Evolutionary conservation across 2,888 invertebrate genomes (phyloP).

Genomic region (Tenthredo amoena): DNA sequence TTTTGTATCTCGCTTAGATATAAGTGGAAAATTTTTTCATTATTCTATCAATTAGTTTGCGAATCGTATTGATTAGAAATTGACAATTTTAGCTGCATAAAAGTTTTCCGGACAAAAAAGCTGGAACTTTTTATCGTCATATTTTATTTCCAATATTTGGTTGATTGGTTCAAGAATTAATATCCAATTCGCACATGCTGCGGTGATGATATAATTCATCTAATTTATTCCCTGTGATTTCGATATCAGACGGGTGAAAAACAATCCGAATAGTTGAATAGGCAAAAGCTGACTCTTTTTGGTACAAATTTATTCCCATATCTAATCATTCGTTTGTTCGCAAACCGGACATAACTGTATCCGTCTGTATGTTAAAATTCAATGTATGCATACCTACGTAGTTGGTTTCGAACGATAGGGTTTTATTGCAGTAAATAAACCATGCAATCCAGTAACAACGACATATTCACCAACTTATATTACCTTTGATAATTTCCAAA

Average conservation of each 20-base stretch:
- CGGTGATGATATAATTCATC: not conserved
- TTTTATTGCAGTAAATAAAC: not conserved
- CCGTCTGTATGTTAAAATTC: not conserved
- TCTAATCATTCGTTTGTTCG: slow-evolving; percentile 1
- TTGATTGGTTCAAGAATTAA: not conserved
- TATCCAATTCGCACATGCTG: not conserved
- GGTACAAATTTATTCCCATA: slow-evolving; percentile 11
- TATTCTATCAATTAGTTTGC: not conserved
- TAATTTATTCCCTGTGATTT: not conserved
- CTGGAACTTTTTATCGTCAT: not conserved
- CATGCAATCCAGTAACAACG: not conserved
- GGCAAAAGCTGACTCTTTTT: not conserved
- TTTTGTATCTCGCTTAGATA: not conserved
- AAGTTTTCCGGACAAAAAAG: not conserved
- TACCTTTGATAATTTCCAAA: not conserved
- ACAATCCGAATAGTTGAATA: not conserved
- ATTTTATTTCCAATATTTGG: not conserved
- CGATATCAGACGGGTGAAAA: not conserved
- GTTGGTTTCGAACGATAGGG: not conserved
- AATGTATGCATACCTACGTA: not conserved
- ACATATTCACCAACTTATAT: slow-evolving; percentile 1
- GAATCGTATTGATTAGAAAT: not conserved
- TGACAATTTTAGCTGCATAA: not conserved
- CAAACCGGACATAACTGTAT: not conserved
- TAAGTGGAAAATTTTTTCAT: not conserved